Base-by-base conservation (phyloP, 37 sponge, comb jelly and placozoan species). In the Spongilla lacustris region DNA sequence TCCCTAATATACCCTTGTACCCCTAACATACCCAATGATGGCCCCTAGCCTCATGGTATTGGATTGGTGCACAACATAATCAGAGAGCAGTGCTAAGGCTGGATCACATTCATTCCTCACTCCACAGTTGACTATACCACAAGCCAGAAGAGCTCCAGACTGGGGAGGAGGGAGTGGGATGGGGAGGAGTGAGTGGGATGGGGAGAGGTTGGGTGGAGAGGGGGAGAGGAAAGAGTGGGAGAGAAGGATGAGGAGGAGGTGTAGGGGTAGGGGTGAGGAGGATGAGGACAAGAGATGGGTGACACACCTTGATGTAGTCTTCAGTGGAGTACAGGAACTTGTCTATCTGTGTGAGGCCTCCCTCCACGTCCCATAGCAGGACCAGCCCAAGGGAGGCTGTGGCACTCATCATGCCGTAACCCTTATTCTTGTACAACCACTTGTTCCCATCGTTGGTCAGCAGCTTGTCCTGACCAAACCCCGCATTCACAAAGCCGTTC, bases 61-160 rank as follows among this genome's bases (percentile, higher is more conserved):
- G 67, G 87, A 83, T 41, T 77, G 35, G 73, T 97, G 92, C 23
- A 76, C 74, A 32, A 98, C 96, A 84, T 93, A 98, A 87, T 98
- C 99, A 0, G 96, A 87, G 37, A 96, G 96, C 33, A 98, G 86
- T 2, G 97, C 99, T 71, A 97, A 88, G 21, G 99, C 99, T 12
- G 99, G 99, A 76, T 98, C 99, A 88, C 97, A 97, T 81, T 98
- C 99, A 50, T 98, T 98, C 6, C 93, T 68, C 9, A 98, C 94
- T 25, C 99, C 99, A 74, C 85, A 88, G 83, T 98, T 98, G 24
- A 98, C 99, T 27, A 98, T 91, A 41, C 99, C 99, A 88, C 96
- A 95, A 11, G 97, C 99, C 90, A 98, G 84, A 79, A 98, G 84
- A 30, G 99, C 99, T 38, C 99, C 99, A 71, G 95, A 84, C 98